phyloP scores from a whole-genome alignment of 2,888 invertebrate species.

The Volucella bombylans region DNA sequence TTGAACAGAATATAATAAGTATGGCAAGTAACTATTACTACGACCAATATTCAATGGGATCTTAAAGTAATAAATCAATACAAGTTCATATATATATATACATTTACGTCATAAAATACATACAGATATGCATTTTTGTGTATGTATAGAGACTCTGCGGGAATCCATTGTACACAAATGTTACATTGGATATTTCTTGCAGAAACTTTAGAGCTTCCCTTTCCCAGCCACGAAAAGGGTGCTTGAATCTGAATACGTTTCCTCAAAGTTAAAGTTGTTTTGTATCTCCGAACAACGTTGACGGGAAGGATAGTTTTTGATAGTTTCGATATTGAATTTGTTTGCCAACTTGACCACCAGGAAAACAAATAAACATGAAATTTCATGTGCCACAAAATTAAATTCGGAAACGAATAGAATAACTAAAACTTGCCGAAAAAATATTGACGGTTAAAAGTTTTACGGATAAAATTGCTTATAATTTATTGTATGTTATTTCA shows the following conservation, averaged over 20 bases:
- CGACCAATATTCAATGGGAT: slow-evolving; percentile 33
- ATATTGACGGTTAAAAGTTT: background rate
- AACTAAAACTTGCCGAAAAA: slow-evolving; percentile 3
- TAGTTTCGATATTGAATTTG: slow-evolving; percentile 18
- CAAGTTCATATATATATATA: background rate
- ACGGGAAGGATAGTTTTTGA: background rate
- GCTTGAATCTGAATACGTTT: slow-evolving; percentile 32
- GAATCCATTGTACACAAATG: slow-evolving; percentile 42
- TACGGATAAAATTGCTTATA: background rate
- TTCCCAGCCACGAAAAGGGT: background rate
- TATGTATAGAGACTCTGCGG: background rate
- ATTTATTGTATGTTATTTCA: no score
- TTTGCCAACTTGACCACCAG: slow-evolving; percentile 2
- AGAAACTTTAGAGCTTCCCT: slow-evolving; percentile 32
- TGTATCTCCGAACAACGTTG: background rate
- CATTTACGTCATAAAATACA: background rate
- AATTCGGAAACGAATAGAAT: slow-evolving; percentile 18
- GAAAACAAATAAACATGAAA: slow-evolving; percentile 13
- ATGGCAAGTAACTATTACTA: slow-evolving; percentile 26
- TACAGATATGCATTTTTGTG: background rate
- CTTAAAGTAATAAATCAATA: slow-evolving; percentile 39
- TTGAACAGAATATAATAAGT: slow-evolving; percentile 2
- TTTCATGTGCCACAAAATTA: slow-evolving; percentile 12
- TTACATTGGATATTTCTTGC: slow-evolving; percentile 9
- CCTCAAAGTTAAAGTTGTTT: slow-evolving; percentile 23